Evolutionary conservation across 2,797 vertebrate genomes (phyloP).

Genomic region (Acrossocheilus wenchowensis): DNA sequence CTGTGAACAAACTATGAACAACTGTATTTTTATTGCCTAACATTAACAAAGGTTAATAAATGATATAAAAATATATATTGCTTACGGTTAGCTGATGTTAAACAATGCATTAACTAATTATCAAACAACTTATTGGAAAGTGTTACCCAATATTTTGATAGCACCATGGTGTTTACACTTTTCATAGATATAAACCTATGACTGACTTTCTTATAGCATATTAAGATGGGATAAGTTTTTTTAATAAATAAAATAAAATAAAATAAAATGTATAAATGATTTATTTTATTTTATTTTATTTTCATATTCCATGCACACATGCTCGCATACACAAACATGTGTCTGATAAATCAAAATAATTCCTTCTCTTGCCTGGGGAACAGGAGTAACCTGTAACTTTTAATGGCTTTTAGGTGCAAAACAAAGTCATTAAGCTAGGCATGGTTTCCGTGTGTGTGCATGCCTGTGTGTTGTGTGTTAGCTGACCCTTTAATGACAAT

Average conservation of each 20-base stretch:
- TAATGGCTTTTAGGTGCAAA: constrained; percentile 42
- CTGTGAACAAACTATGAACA: not conserved
- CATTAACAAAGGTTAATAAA: constrained; percentile 3
- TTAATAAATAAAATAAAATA: not conserved
- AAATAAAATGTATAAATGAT: no score
- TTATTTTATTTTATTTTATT: not conserved
- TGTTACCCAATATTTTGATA: not conserved
- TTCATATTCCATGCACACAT: not conserved
- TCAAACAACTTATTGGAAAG: not conserved
- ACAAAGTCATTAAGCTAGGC: constrained; percentile 56
- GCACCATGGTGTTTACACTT: not conserved
- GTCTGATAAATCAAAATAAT: constrained; percentile 46
- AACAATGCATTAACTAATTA: not conserved
- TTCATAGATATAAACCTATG: not conserved
- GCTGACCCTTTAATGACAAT: constrained; percentile 56
- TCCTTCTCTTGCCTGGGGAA: constrained; percentile 49
- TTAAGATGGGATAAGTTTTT: not conserved
- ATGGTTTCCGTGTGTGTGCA: constrained; percentile 48
- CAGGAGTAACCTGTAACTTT: constrained; percentile 54
- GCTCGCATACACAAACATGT: constrained; percentile 13
- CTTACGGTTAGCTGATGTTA: not conserved
- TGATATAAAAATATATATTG: not conserved
- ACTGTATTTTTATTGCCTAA: not conserved
- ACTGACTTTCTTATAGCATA: not conserved
- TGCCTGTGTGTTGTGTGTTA: constrained; percentile 36